Base-by-base conservation (phyloP, 2,888 invertebrate genomes). In the Megastigmus dorsalis region DNA sequence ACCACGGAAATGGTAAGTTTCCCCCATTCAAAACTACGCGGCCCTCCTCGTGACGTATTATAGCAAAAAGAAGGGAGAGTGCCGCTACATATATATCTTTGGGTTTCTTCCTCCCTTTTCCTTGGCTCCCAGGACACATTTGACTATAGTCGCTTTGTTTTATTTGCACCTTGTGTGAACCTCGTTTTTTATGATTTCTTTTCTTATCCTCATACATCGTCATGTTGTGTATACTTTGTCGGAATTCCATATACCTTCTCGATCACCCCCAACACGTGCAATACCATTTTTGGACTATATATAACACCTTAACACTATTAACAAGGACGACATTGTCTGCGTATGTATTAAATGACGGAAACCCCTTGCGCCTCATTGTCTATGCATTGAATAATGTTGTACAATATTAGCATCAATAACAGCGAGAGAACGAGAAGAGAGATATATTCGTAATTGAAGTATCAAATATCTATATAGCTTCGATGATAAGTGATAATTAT, bases 1-100 rank as follows among this genome's bases (percentile, higher is more conserved):
- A 94, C 95, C 83, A 93, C 93, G 81, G 95, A 95, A 93, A 94
- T 95, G 94, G 94, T 95, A 90, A 93, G 93, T 92, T 60, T 9
- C 20, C 30, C 36, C 10, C 23, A n/a, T n/a, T 36, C 23, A 36
- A 30, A 18, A 23, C 23, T 62, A n/a, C n/a, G n/a, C n/a, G n/a
- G n/a, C n/a, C n/a, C n/a, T n/a, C n/a, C n/a, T n/a, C n/a, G n/a
- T 23, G 10, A 18, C 20, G 9, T 60, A 45, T n/a, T 43, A 41
- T 10, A n/a, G 43, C 43, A 26, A 30, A 30, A 20, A n/a, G n/a
- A 33, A 36, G 41, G 15, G 7, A 60, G 36, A 23, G 23, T 13
- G n/a, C 54, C n/a, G n/a, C n/a, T n/a, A n/a, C n/a, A n/a, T n/a
- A n/a, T n/a, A n/a, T n/a, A n/a, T 45, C 30, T 55, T 20, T 55